A percentile compares a stretch with the other conserved stretches of the same genome.
phyloP scores from a whole-genome alignment of 2,113 vertebrate genomes.

The Peromyscus maniculatus region DNA sequence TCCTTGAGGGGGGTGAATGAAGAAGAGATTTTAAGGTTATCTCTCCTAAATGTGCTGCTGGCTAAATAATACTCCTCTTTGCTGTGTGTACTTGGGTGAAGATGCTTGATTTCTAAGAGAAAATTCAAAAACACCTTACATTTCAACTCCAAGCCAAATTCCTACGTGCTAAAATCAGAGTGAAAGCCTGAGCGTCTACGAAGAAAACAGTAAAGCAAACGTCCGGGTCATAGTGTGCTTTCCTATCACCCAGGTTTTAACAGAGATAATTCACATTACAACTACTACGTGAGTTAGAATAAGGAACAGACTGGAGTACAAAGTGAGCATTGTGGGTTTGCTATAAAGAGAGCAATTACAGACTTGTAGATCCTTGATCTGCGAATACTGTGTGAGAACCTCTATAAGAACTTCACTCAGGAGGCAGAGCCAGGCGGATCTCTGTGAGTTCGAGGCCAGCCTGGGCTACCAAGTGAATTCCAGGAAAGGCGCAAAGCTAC shows the following conservation, averaged over 20 bases:
- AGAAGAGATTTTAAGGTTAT: neutral
- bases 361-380: conserved; percentile 18
- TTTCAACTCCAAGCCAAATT: conserved; percentile 62
- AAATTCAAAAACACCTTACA: conserved; percentile 51
- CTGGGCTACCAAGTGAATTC: no score
- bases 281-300: conserved; percentile 20
- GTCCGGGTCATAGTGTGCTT: conserved; percentile 36
- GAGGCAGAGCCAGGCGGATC: no score
- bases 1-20: no score
- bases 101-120: conserved; percentile 43
- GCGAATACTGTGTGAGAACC: neutral
- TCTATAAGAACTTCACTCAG: conserved; percentile 4
- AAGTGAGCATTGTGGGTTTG: neutral
- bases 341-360: neutral
- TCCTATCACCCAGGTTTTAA: conserved; percentile 47
- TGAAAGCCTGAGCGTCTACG: conserved; percentile 17
- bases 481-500: no score
- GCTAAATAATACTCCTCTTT: neutral
- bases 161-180: conserved; percentile 44
- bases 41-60: neutral
- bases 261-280: conserved; percentile 42
- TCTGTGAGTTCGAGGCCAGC: no score
- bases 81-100: neutral
- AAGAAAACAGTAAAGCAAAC: conserved; percentile 43
- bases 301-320: neutral